Percentiles rank a stretch among this genome's conserved stretches.
Conservation (phyloP, 2,113 vertebrate species). For the Myocastor coypus region DNA sequence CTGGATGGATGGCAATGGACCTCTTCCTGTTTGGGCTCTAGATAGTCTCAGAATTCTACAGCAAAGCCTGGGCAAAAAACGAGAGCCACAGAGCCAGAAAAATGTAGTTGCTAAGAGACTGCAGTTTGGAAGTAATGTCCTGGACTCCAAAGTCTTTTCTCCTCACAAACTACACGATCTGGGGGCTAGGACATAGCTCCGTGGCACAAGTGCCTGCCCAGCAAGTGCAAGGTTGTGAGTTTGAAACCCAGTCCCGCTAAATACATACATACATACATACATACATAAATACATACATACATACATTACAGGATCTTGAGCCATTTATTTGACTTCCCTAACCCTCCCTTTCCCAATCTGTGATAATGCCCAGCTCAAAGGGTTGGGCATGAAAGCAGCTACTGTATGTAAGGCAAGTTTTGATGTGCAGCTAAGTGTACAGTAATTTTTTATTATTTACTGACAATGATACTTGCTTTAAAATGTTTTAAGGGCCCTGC, state of each 20-base stretch:
- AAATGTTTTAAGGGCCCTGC: not conserved
- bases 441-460: not conserved
- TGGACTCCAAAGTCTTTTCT: not conserved
- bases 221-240: too few relatives aligned
- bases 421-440: not conserved
- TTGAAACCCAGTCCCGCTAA: too few relatives aligned
- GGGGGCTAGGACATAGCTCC: too few relatives aligned
- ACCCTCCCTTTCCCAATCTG: not conserved
- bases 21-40: not conserved
- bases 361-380: not conserved
- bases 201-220: too few relatives aligned
- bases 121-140: not conserved
- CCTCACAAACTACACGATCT: not conserved
- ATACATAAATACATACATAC: too few relatives aligned
- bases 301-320: too few relatives aligned
- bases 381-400: not conserved
- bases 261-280: too few relatives aligned
- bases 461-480: not conserved
- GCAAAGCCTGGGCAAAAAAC: not conserved
- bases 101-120: not conserved
- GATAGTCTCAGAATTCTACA: not conserved
- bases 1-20: accelerated
- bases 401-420: not conserved
- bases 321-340: not conserved
- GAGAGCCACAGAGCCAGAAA: not conserved